Conservation (phyloP, 2,797 vertebrate species). For the Chelon labrosus region DNA sequence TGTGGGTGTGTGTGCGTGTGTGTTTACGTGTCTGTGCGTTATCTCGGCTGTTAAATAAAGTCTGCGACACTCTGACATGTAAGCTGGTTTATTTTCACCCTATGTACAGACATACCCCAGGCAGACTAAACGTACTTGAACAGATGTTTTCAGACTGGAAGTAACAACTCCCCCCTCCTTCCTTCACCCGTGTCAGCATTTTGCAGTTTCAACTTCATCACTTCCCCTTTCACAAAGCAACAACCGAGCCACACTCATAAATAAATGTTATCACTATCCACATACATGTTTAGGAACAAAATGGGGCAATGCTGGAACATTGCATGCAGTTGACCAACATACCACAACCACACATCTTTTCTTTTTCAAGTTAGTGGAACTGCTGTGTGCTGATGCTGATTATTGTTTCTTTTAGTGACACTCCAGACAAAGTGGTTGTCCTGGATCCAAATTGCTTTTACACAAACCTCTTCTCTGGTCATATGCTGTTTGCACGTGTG, state of each 20-base stretch:
- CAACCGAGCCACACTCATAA: constrained; percentile 29
- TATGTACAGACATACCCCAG: constrained; percentile 1
- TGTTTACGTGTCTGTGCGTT: neutral
- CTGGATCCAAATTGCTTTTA: constrained; percentile 27
- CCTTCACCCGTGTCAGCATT: constrained; percentile 68
- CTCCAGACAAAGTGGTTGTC: constrained; percentile 38
- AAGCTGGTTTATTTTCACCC: constrained; percentile 12
- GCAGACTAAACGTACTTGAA: constrained; percentile 27
- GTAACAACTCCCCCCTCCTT: constrained; percentile 54
- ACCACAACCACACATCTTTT: constrained; percentile 15
- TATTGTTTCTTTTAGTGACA: constrained; percentile 25
- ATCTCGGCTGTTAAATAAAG: neutral
- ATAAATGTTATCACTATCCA: constrained; percentile 32
- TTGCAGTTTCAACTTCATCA: constrained; percentile 72
- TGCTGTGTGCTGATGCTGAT: constrained; percentile 14
- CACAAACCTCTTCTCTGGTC: constrained; percentile 7
- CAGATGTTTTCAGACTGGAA: constrained; percentile 79
- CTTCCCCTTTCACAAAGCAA: constrained; percentile 67
- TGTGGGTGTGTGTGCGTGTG: neutral
- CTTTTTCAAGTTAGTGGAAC: constrained; percentile 29
- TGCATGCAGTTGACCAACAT: constrained; percentile 7
- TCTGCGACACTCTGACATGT: neutral
- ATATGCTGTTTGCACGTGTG: neutral
- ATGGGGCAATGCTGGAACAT: neutral
- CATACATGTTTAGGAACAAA: constrained; percentile 25